These are phyloP conservation scores for Tachysurus vachellii DNA, from an alignment of 2,113 vertebrate species.

Conservation along the genomic window DNA sequence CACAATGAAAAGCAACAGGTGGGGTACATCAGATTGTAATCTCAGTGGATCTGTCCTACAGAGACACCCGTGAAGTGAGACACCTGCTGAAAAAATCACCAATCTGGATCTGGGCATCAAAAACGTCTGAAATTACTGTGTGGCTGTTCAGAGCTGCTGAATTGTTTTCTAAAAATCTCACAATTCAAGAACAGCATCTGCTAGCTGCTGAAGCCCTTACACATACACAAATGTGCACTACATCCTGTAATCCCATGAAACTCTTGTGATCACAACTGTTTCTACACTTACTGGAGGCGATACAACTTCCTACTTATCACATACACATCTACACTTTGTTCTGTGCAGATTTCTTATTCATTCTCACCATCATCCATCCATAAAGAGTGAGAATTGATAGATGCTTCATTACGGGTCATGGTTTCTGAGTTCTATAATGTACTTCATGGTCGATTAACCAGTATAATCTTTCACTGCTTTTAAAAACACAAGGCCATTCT, in stretches of 20 bases:
- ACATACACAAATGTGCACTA: neutral
- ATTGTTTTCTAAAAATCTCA: neutral
- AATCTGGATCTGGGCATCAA: neutral
- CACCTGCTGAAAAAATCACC: neutral
- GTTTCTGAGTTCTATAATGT: neutral
- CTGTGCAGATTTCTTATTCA: neutral
- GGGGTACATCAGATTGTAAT: neutral
- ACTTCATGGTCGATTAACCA: neutral
- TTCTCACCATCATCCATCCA: neutral
- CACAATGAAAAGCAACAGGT: slow-evolving; percentile 23
- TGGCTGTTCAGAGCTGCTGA: neutral
- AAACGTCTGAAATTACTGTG: neutral
- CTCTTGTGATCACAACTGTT: neutral
- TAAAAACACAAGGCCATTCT: neutral
- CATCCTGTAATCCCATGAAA: neutral
- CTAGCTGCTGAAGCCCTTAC: neutral
- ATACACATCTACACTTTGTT: neutral
- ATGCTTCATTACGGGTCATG: neutral
- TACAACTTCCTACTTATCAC: neutral
- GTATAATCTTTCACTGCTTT: neutral
- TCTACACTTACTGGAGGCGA: neutral
- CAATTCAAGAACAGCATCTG: neutral
- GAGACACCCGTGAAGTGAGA: slow-evolving; percentile 9
- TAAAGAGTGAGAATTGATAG: neutral
- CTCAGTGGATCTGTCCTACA: slow-evolving; percentile 1